Conservation (phyloP, 2,797 vertebrate genomes). For the Protosalanx chinensis region DNA sequence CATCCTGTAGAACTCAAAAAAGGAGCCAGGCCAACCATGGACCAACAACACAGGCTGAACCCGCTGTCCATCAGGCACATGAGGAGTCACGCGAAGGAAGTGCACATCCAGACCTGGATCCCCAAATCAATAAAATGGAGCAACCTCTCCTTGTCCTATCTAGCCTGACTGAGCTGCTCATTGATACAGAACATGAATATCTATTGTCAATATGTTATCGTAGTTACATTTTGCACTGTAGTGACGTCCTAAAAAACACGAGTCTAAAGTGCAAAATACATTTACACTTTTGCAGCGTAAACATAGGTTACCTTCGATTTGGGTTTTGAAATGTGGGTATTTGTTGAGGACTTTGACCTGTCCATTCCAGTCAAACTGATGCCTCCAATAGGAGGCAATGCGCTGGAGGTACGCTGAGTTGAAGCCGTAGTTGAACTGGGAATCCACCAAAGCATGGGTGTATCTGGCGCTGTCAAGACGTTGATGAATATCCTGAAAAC, state of each 20-base stretch:
- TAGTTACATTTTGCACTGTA: no score
- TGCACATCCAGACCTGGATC: constrained; percentile 80
- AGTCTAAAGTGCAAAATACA: no score
- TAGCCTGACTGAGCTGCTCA: no score
- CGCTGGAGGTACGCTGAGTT: constrained; percentile 75
- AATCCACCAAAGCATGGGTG: constrained; percentile 70
- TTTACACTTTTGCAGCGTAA: no score
- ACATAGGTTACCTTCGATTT: constrained; percentile 79
- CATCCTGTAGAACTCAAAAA: constrained; percentile 88
- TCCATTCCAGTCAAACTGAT: constrained; percentile 82
- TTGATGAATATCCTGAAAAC: constrained; percentile 75
- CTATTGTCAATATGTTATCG: no score
- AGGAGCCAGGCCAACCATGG: constrained; percentile 89
- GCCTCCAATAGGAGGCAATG: constrained; percentile 83
- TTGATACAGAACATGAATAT: no score
- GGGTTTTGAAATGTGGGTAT: constrained; percentile 86
- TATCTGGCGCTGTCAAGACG: constrained; percentile 79
- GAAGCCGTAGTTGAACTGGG: constrained; percentile 82
- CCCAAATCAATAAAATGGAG: no score
- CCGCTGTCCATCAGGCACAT: constrained; percentile 51
- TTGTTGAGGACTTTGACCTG: constrained; percentile 83
- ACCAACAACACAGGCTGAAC: constrained; percentile 80
- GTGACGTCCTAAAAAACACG: no score
- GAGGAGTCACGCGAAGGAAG: constrained; percentile 79
- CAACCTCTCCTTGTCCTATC: no score